A percentile compares a stretch with the other conserved stretches of the same genome.
Evolutionary conservation across 2,797 vertebrate genomes (phyloP).

Genomic region (Molossus alvarezi): DNA sequence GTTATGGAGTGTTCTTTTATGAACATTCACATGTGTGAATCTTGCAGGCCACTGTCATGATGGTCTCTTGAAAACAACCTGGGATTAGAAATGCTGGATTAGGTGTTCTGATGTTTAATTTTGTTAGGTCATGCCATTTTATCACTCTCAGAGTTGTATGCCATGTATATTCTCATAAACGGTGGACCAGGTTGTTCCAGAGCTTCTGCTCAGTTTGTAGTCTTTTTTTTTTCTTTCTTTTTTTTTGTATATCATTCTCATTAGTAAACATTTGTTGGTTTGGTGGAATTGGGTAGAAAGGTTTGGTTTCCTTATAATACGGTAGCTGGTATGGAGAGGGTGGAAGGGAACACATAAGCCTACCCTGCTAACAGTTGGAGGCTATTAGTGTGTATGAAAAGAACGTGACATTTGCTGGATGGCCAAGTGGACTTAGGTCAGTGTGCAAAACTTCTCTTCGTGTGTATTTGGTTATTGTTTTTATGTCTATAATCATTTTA

Average conservation of each 20-base stretch:
- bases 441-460: not conserved
- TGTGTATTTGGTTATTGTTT: not conserved
- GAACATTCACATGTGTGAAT: not conserved
- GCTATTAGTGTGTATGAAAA: not conserved
- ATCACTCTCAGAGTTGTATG: not conserved
- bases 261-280: not conserved
- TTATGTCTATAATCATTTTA: not conserved
- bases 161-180: not conserved
- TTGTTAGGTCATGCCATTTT: not conserved
- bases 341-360: not conserved
- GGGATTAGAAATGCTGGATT: not conserved
- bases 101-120: not conserved
- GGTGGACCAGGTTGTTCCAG: not conserved
- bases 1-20: not conserved
- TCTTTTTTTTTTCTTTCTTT: constrained; percentile 1
- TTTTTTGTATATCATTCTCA: not conserved
- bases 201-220: not conserved
- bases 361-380: not conserved
- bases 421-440: not conserved
- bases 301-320: not conserved
- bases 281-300: not conserved
- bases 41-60: not conserved
- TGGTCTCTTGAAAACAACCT: not conserved
- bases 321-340: not conserved
- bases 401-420: not conserved